Evolutionary conservation across 2,888 invertebrate species (phyloP).

Genomic region (Oeneis ivallda): DNA sequence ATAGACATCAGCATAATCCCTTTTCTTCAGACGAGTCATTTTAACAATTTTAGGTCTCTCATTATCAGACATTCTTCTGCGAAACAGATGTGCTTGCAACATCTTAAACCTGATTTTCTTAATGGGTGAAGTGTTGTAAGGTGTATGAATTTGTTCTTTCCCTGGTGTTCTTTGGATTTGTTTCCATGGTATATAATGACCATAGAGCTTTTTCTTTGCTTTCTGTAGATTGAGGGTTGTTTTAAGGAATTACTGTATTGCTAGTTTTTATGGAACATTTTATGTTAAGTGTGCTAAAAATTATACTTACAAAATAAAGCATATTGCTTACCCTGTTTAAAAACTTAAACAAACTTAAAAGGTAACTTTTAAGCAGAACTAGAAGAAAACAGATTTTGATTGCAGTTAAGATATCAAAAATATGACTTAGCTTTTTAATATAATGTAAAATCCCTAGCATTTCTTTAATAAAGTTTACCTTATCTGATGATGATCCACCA

Average conservation of each 20-base stretch:
- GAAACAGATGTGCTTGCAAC: slow-evolving; percentile 56
- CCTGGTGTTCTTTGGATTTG: slow-evolving; percentile 38
- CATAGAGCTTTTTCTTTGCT: slow-evolving; percentile 46
- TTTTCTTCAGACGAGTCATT: neutral
- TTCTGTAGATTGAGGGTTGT: slow-evolving; percentile 29
- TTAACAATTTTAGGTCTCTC: slow-evolving; percentile 44
- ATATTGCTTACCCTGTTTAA: too few species aligned
- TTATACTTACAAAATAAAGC: neutral
- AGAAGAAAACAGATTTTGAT: too few species aligned
- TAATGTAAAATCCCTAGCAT: neutral
- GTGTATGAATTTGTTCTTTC: slow-evolving; percentile 44
- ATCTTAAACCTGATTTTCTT: slow-evolving; percentile 47
- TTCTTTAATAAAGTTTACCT: slow-evolving; percentile 59
- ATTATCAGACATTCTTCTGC: slow-evolving; percentile 46
- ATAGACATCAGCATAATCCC: neutral
- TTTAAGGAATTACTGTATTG: neutral
- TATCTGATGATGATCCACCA: slow-evolving; percentile 61
- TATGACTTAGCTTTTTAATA: too few species aligned
- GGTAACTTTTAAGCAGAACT: too few species aligned
- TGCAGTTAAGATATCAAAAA: too few species aligned
- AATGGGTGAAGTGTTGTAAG: slow-evolving; percentile 42
- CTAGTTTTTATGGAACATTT: neutral
- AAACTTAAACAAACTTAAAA: too few species aligned
- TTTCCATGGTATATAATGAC: slow-evolving; percentile 67
- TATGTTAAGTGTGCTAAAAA: neutral